Percentiles rank a stretch among this genome's conserved stretches.
These are phyloP conservation scores for Geococcyx californianus DNA, from an alignment of 2,113 vertebrate genomes.

Conservation along the genomic window DNA sequence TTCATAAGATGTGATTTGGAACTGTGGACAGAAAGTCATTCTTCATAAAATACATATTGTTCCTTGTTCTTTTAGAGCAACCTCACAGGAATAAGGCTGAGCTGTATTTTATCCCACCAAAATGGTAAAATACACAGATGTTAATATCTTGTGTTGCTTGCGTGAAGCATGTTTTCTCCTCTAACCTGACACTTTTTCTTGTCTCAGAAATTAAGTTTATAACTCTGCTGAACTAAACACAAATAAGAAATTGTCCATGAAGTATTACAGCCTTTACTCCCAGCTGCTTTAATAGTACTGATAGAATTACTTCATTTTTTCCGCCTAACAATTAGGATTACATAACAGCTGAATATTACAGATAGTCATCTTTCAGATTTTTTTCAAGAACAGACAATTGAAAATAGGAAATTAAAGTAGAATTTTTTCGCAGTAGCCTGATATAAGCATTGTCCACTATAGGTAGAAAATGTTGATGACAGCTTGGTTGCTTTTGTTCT, in stretches of 20 bases:
- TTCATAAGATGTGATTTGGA: background rate
- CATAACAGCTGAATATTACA: background rate
- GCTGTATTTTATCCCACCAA: background rate
- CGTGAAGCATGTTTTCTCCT: background rate
- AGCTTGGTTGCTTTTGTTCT: background rate
- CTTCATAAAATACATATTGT: conserved; percentile 7
- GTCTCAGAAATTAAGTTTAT: background rate
- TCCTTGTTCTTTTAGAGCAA: background rate
- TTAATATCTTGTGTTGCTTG: background rate
- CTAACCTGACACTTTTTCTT: background rate
- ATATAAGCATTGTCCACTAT: background rate
- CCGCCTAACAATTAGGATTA: background rate
- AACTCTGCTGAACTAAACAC: background rate
- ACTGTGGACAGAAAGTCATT: background rate
- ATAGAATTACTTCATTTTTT: background rate
- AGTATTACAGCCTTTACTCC: background rate
- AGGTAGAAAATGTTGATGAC: background rate
- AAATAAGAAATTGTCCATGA: background rate
- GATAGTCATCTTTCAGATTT: background rate
- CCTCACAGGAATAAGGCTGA: background rate
- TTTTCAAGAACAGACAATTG: background rate
- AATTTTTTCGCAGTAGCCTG: background rate
- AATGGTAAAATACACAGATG: background rate
- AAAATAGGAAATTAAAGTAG: background rate
- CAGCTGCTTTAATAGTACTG: background rate